Evolutionary conservation across 1,140 invertebrate genomes (phyloP).

Genomic region (Pararge aegeria): DNA sequence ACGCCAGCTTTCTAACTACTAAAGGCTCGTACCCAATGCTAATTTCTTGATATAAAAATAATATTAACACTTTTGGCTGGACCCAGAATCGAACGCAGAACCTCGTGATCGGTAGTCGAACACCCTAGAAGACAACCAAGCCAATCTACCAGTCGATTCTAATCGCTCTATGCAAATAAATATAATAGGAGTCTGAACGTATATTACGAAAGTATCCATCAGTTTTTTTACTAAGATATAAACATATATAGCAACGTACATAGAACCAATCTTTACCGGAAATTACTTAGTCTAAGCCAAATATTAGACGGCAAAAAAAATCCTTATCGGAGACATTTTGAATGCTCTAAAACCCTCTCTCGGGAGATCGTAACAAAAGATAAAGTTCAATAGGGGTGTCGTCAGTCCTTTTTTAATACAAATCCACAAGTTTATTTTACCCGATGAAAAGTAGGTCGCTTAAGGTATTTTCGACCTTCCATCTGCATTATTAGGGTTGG

Average conservation of each 20-base stretch:
- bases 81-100: too few relatives aligned
- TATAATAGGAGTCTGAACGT: too few relatives aligned
- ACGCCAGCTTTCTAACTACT: too few relatives aligned
- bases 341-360: constrained; percentile 54
- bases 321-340: constrained; percentile 50
- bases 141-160: too few relatives aligned
- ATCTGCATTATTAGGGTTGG: constrained; percentile 8
- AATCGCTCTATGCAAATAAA: too few relatives aligned
- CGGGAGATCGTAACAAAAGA: constrained; percentile 67
- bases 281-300: constrained; percentile 49
- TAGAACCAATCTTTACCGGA: constrained; percentile 34
- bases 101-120: too few relatives aligned
- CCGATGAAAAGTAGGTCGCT: background rate
- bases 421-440: constrained; percentile 35
- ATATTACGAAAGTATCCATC: too few relatives aligned
- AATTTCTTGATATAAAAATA: too few relatives aligned
- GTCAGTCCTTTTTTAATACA: constrained; percentile 64
- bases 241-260: constrained; percentile 9
- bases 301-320: constrained; percentile 43
- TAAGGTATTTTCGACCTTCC: constrained; percentile 31
- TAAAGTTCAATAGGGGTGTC: constrained; percentile 58
- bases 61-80: too few relatives aligned
- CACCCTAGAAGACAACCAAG: too few relatives aligned
- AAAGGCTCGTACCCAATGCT: too few relatives aligned
- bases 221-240: background rate